Percentiles rank a stretch among this genome's conserved stretches.
These are phyloP conservation scores for Saccopteryx leptura DNA, from an alignment of 2,113 vertebrate species.

Conservation along the genomic window DNA sequence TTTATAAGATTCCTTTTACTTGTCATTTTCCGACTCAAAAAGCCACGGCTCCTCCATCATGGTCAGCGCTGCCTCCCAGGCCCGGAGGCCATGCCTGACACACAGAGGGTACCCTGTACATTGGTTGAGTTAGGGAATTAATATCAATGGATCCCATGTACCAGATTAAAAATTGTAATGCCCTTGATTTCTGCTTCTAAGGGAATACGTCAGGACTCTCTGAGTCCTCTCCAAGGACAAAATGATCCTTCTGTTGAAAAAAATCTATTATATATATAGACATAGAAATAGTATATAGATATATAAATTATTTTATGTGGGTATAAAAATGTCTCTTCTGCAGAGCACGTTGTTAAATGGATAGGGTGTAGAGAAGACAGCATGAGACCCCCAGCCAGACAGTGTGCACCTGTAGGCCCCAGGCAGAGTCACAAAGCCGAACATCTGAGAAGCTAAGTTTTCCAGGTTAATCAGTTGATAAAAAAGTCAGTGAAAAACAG, in stretches of 20 bases:
- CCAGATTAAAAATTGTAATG: background rate
- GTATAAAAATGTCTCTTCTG: background rate
- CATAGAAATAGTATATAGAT: background rate
- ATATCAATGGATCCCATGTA: background rate
- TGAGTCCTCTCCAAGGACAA: background rate
- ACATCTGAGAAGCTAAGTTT: background rate
- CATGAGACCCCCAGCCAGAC: background rate
- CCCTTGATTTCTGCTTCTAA: background rate
- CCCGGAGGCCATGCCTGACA: background rate
- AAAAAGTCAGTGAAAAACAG: background rate
- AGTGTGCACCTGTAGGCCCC: background rate
- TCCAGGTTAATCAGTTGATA: background rate
- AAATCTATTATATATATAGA: background rate
- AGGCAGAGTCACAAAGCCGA: background rate
- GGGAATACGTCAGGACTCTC: background rate
- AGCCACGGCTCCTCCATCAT: background rate
- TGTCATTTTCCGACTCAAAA: background rate
- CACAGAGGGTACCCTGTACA: too few species aligned
- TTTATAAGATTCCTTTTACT: background rate
- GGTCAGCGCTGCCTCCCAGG: background rate
- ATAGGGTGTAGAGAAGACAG: background rate
- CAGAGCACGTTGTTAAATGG: background rate
- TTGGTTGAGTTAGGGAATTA: background rate
- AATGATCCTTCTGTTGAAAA: background rate
- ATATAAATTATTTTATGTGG: background rate